Base-by-base conservation (phyloP, 2,113 vertebrate genomes). In the Tyrannus savana region DNA sequence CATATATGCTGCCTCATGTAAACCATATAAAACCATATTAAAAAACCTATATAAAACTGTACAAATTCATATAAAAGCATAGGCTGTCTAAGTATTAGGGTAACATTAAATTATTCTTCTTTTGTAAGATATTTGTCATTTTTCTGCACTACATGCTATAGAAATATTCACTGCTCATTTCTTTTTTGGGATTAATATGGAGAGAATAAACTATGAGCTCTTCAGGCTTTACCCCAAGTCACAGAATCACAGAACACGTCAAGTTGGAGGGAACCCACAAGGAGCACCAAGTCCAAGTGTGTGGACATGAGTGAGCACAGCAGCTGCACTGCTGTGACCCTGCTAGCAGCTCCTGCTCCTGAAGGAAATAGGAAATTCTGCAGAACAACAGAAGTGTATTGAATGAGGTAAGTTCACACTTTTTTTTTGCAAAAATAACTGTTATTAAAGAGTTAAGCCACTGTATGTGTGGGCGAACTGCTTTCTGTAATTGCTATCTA, bases 401-500 rank as follows among this genome's bases (percentile, higher is more conserved):
- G 67, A 87, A 53, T 37, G 35, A 84, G 67, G 55, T 37, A 75
- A 24, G 23, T 73, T 90, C 71, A 87, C 35, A 13, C 9, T 6
- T 60, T 82, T 52, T 82, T 52, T 42, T 75, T 64, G 6, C 41
- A 55, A 89, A 97, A 97, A 97, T 94, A 91, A 93, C 89, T 96
- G 96, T 95, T 89, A 95, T 91, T 81, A 88, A 97, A 93, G 94
- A 91, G 97, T 96, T 97, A 96, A 96, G 75, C 50, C 73, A 84
- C 87, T 56, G 86, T 96, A 97, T 67, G 97, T 97, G 96, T 96
- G 96, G 95, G 95, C 79, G 77, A 96, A 69, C 88, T 82, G 94
- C 92, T 96, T 96, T 96, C 96, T 75, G 86, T 97, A 98, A 98
- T 97, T 97, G 97, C 95, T 93, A 96, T 96, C 96, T 96, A 49